Conservation (phyloP, 2,113 vertebrate species). For the Bolborhynchus lineola region DNA sequence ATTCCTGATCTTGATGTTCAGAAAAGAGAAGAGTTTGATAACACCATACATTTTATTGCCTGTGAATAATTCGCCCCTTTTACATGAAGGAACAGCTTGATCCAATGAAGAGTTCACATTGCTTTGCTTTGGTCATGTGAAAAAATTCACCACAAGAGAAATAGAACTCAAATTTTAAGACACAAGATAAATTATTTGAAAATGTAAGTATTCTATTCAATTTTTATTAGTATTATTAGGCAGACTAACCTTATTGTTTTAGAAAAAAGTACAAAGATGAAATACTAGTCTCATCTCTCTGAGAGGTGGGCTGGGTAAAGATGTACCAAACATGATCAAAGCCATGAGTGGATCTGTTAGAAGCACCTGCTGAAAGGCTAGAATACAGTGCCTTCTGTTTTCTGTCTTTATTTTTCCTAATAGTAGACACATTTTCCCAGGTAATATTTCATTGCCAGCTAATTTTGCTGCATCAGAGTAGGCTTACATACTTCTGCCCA, state of each 20-base stretch:
- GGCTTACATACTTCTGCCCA: background rate
- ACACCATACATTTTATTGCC: background rate
- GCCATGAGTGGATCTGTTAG: rapidly evolving
- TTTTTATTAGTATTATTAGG: background rate
- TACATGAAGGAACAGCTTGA: background rate
- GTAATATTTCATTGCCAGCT: background rate
- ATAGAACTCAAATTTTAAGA: background rate
- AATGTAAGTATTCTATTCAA: background rate
- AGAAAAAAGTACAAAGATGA: background rate
- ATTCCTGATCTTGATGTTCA: background rate
- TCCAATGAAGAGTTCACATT: background rate
- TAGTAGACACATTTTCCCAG: background rate
- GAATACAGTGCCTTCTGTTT: background rate
- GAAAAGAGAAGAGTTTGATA: background rate
- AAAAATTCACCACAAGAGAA: background rate
- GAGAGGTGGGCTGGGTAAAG: background rate
- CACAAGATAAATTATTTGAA: background rate
- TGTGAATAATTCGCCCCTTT: background rate
- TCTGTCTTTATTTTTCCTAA: background rate
- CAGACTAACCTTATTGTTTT: background rate
- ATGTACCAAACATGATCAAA: background rate
- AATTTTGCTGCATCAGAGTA: background rate
- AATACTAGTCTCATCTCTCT: background rate
- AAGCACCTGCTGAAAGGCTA: background rate
- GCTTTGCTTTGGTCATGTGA: background rate